phyloP scores from a whole-genome alignment of 2,113 vertebrate genomes.

The Nothobranchius kuhntae region DNA sequence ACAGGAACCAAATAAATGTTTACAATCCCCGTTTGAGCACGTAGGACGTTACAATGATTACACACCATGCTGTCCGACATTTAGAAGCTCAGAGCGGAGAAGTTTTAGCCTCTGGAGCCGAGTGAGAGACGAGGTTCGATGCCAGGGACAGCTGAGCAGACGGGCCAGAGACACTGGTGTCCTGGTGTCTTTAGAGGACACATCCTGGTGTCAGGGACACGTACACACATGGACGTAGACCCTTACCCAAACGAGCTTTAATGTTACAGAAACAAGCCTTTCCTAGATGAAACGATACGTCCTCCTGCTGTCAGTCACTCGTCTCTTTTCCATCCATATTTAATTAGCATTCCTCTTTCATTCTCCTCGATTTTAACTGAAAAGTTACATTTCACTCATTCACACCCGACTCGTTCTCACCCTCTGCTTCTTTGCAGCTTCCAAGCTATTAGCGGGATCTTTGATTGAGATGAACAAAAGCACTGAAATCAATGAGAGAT shows the following conservation, averaged over 20 bases:
- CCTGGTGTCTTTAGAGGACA: no score
- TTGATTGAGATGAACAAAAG: conserved; percentile 76
- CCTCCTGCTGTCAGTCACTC: conserved; percentile 6
- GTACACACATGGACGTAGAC: no score
- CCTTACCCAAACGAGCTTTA: not conserved
- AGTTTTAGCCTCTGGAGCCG: conserved; percentile 23
- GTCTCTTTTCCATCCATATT: conserved; percentile 24
- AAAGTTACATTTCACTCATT: conserved; percentile 44
- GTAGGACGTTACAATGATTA: conserved; percentile 27
- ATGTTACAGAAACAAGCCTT: conserved; percentile 9
- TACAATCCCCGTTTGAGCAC: not conserved
- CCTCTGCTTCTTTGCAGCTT: conserved; percentile 48
- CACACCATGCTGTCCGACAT: conserved; percentile 35
- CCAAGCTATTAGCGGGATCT: conserved; percentile 78
- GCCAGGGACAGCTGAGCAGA: conserved; percentile 13
- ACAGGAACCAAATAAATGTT: not conserved
- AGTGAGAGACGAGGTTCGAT: conserved; percentile 27
- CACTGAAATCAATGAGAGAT: conserved; percentile 79
- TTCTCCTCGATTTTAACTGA: conserved; percentile 33
- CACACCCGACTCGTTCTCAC: conserved; percentile 45
- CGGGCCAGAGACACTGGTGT: not conserved
- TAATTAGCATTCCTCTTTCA: conserved; percentile 45
- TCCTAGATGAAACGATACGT: conserved; percentile 23
- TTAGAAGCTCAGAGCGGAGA: conserved; percentile 15
- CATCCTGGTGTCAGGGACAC: no score